phyloP scores from a whole-genome alignment of 2,797 vertebrate species.

The Chelon labrosus region DNA sequence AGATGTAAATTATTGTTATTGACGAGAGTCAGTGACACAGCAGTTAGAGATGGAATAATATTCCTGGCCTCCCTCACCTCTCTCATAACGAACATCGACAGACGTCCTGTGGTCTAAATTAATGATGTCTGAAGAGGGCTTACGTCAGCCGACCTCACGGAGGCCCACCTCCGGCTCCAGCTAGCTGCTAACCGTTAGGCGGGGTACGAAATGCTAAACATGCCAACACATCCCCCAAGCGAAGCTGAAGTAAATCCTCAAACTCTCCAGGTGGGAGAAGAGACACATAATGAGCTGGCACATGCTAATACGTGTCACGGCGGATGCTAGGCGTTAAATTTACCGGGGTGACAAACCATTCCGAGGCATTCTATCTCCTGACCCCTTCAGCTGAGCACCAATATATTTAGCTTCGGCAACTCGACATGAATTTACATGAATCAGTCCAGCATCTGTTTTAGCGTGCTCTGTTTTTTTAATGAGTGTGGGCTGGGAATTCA shows the following conservation, averaged over 20 bases:
- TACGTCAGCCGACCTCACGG: background rate
- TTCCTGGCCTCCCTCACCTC: constrained; percentile 12
- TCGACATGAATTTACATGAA: constrained; percentile 70
- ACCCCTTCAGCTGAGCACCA: constrained; percentile 43
- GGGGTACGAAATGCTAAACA: background rate
- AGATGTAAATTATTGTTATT: background rate
- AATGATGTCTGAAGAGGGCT: constrained; percentile 32
- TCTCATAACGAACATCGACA: constrained; percentile 37
- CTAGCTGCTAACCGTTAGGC: background rate
- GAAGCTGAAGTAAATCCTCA: background rate
- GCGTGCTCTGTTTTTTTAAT: constrained; percentile 65
- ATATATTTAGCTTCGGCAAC: constrained; percentile 50
- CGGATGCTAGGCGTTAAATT: constrained; percentile 15
- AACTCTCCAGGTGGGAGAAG: background rate
- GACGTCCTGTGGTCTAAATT: constrained; percentile 23
- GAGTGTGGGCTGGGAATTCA: constrained; percentile 69
- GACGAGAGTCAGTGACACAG: constrained; percentile 18
- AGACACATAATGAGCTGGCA: background rate
- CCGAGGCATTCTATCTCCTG: constrained; percentile 39
- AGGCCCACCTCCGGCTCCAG: background rate
- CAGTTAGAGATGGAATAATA: constrained; percentile 38
- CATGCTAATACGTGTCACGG: constrained; percentile 1
- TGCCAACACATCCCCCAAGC: background rate
- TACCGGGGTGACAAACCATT: background rate
- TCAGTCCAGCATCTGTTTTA: constrained; percentile 69